These are phyloP conservation scores for Corythaixoides concolor DNA, from an alignment of 2,113 vertebrate species.

Conservation along the genomic window DNA sequence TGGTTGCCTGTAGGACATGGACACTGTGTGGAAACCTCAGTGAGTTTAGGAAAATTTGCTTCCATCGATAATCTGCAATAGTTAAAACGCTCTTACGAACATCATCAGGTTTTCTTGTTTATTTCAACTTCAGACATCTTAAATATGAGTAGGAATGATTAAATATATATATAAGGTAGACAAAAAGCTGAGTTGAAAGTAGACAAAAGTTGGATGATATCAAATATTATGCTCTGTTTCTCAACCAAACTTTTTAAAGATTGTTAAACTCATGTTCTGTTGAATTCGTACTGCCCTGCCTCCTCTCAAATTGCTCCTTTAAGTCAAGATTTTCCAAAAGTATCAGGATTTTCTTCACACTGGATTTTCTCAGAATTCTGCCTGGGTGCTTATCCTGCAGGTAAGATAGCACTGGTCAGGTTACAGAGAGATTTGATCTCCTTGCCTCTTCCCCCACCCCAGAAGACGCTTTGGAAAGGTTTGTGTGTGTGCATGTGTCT, in stretches of 20 bases:
- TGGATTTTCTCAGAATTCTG: neutral
- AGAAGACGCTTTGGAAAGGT: neutral
- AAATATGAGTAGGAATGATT: neutral
- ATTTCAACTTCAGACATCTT: neutral
- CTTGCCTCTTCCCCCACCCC: neutral
- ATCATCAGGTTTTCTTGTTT: neutral
- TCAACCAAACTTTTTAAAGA: neutral
- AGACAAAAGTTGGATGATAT: neutral
- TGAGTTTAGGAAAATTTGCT: neutral
- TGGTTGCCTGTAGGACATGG: neutral
- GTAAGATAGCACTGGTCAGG: neutral
- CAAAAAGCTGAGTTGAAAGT: neutral
- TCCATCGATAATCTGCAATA: neutral
- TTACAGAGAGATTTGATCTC: neutral
- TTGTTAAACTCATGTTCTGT: neutral
- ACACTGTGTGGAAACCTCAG: neutral
- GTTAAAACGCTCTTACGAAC: neutral
- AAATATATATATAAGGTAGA: neutral
- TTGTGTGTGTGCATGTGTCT: accelerated
- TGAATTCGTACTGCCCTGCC: neutral
- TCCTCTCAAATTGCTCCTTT: neutral
- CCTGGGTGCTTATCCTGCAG: neutral
- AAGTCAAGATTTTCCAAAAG: neutral
- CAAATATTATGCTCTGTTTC: neutral
- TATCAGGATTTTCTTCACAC: neutral